phyloP scores from a whole-genome alignment of 2,113 vertebrate genomes.

The Microcebus griseorufus region DNA sequence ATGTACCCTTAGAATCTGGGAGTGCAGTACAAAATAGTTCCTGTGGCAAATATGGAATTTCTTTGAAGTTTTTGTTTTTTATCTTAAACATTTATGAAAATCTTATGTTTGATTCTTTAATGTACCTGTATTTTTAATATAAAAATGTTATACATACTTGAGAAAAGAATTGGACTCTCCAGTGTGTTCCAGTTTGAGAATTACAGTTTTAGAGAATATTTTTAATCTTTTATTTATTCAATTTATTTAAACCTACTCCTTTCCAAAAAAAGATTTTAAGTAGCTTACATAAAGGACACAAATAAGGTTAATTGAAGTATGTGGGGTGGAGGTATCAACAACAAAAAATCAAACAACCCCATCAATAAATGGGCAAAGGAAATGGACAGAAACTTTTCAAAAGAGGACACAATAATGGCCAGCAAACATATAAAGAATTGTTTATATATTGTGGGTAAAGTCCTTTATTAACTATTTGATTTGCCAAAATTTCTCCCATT shows the following conservation, averaged over 20 bases:
- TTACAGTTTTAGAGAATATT: background rate
- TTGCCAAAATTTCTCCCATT: background rate
- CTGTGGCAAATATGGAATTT: background rate
- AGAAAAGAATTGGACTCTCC: background rate
- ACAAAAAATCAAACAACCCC: no score
- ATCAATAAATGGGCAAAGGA: no score
- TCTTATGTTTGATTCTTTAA: background rate
- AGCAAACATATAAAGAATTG: background rate
- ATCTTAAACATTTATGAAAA: constrained; percentile 15
- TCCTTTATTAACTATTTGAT: background rate
- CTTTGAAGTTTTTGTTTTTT: constrained; percentile 14
- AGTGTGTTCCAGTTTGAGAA: background rate
- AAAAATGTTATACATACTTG: constrained; percentile 32
- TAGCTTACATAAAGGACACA: background rate
- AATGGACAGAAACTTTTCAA: no score
- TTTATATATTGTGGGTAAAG: background rate
- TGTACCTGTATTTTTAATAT: background rate
- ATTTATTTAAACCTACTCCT: background rate
- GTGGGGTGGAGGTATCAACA: background rate
- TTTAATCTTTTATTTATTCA: background rate
- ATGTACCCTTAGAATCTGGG: background rate
- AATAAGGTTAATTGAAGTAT: background rate
- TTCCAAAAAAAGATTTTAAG: background rate
- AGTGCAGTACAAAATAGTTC: background rate
- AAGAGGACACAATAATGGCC: no score